Evolutionary conservation across 2,797 vertebrate species (phyloP).

Genomic region (Propithecus perrieri): DNA sequence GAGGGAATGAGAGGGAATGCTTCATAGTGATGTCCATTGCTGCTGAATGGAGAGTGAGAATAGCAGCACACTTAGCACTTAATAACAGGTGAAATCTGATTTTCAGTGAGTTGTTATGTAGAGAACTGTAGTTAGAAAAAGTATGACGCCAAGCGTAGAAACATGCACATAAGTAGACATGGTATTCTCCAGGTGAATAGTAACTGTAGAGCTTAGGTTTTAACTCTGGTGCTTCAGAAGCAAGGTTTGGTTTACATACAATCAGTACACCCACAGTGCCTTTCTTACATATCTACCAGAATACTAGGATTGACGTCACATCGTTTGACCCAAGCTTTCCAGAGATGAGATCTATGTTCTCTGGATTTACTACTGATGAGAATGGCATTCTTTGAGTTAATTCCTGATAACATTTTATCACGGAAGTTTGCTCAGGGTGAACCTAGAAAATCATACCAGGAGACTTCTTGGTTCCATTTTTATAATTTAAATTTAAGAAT

Average conservation of each 20-base stretch:
- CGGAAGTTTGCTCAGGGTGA: constrained; percentile 28
- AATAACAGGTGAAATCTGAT: background rate
- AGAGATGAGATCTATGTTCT: background rate
- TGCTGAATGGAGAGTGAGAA: constrained; percentile 7
- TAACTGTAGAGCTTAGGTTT: background rate
- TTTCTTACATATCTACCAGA: constrained; percentile 7
- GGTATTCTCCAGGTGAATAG: background rate
- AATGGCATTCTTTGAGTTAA: constrained; percentile 13
- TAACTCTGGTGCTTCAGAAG: constrained; percentile 6
- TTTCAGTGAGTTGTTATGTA: background rate
- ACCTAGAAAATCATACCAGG: constrained; percentile 13
- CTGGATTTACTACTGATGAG: constrained; percentile 5
- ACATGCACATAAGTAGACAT: background rate
- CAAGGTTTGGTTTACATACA: background rate
- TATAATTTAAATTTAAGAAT: constrained; percentile 24
- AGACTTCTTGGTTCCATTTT: background rate
- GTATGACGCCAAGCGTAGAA: background rate
- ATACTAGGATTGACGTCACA: background rate
- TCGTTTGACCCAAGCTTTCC: constrained; percentile 34
- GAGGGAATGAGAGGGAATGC: background rate
- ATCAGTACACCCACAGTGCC: background rate
- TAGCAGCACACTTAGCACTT: background rate
- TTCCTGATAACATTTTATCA: constrained; percentile 34
- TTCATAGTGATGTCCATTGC: background rate
- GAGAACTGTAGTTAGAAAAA: background rate